Conservation (phyloP, 2,113 vertebrate species). For the Prinia subflava region DNA sequence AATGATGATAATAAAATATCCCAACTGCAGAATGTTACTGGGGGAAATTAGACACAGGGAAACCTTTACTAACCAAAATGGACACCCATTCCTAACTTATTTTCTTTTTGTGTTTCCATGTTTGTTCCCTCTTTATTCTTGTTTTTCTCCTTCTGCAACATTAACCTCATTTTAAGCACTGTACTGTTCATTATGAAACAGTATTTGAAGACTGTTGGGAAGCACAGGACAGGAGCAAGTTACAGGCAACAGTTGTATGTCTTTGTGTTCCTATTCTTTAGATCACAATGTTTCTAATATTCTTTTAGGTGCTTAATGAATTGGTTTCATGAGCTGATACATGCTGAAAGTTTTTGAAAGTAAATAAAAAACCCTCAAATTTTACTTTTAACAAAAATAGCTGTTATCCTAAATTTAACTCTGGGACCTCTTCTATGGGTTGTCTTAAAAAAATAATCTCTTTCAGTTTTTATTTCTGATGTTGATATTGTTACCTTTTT, state of each 20-base stretch:
- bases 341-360: background rate
- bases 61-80: background rate
- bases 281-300: background rate
- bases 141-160: background rate
- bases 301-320: slow-evolving; percentile 20
- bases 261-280: background rate
- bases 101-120: background rate
- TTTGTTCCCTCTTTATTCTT: background rate
- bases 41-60: background rate
- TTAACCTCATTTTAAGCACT: background rate
- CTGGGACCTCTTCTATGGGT: background rate
- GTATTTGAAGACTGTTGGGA: background rate
- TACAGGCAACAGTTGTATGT: background rate
- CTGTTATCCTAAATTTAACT: slow-evolving; percentile 4
- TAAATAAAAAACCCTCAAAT: background rate
- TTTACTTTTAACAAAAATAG: background rate
- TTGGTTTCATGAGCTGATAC: background rate
- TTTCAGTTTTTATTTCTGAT: slow-evolving; percentile 8
- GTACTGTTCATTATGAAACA: background rate
- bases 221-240: background rate
- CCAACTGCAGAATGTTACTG: background rate
- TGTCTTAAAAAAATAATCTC: slow-evolving; percentile 1
- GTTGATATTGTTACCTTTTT: slow-evolving; percentile 36
- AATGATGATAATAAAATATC: background rate
- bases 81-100: background rate